A percentile compares a stretch with the other conserved stretches of the same genome.
Conservation (phyloP, 2,888 invertebrate species). For the Agrochola circellaris region DNA sequence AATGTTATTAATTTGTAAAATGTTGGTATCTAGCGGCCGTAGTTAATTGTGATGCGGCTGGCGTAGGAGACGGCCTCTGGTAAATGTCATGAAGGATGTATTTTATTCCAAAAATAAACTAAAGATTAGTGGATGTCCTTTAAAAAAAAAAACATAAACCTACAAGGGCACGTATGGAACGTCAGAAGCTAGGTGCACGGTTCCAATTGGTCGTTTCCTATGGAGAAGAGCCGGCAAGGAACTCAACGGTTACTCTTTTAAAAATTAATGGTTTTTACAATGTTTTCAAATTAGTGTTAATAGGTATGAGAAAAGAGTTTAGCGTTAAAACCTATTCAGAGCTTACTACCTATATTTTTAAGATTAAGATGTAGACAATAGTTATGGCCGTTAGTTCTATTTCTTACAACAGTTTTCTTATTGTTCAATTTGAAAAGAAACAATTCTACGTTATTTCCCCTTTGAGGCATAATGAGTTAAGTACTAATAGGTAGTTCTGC, state of each 20-base stretch:
- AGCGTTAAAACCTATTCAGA: not conserved
- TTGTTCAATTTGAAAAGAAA: not conserved
- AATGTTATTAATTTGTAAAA: constrained; percentile 1
- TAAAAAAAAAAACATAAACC: too few species aligned
- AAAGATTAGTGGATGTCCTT: too few species aligned
- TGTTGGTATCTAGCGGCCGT: not conserved
- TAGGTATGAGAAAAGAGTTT: too few species aligned
- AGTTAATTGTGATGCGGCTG: constrained; percentile 7
- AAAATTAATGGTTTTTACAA: too few species aligned
- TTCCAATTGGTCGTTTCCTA: too few species aligned
- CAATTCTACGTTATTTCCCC: not conserved
- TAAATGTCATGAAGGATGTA: not conserved
- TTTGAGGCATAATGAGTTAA: not conserved
- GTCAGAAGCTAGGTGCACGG: too few species aligned
- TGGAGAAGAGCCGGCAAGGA: too few species aligned
- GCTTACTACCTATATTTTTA: not conserved
- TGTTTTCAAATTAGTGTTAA: too few species aligned
- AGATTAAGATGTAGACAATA: not conserved
- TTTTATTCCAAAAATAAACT: not conserved
- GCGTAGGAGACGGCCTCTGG: not conserved
- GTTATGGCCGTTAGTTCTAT: not conserved
- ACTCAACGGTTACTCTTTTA: too few species aligned
- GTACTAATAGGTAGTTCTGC: not conserved
- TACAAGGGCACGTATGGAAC: too few species aligned
- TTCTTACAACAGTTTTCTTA: not conserved